Percentiles rank a stretch among this genome's conserved stretches.
Evolutionary conservation across 2,797 vertebrate genomes (phyloP).

Genomic region (Calcarius lapponicus): DNA sequence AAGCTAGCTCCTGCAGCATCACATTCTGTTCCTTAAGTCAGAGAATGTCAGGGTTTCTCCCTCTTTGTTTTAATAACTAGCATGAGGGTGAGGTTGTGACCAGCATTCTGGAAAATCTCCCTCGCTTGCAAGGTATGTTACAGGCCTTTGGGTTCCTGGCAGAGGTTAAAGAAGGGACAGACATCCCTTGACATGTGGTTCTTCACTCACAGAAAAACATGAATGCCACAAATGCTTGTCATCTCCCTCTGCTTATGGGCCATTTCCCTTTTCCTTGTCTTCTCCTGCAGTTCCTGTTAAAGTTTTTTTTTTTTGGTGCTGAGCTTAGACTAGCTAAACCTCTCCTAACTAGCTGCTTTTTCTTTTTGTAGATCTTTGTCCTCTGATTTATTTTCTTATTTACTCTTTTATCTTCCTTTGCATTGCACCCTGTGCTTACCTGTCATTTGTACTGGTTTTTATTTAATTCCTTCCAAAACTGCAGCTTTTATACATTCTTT

Average conservation of each 20-base stretch:
- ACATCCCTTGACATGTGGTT: neutral
- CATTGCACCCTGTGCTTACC: neutral
- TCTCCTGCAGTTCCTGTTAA: neutral
- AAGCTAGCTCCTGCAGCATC: neutral
- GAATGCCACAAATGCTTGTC: neutral
- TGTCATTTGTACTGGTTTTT: neutral
- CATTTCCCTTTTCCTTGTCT: neutral
- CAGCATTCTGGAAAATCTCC: neutral
- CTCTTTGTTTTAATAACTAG: neutral
- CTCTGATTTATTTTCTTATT: neutral
- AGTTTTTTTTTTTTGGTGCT: neutral
- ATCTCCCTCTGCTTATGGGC: neutral
- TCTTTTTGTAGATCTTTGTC: neutral
- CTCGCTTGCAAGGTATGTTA: rapidly evolving
- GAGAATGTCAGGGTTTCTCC: neutral
- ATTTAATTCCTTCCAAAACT: neutral
- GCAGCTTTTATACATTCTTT: neutral
- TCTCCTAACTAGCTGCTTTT: neutral
- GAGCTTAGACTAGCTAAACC: neutral
- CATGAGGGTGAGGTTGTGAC: neutral
- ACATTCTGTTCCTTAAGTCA: neutral
- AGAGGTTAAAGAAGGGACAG: neutral
- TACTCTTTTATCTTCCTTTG: neutral
- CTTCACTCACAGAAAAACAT: neutral
- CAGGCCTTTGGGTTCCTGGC: neutral